Evolutionary conservation across 2,797 vertebrate genomes (phyloP).

Genomic region (Sparus aurata): DNA sequence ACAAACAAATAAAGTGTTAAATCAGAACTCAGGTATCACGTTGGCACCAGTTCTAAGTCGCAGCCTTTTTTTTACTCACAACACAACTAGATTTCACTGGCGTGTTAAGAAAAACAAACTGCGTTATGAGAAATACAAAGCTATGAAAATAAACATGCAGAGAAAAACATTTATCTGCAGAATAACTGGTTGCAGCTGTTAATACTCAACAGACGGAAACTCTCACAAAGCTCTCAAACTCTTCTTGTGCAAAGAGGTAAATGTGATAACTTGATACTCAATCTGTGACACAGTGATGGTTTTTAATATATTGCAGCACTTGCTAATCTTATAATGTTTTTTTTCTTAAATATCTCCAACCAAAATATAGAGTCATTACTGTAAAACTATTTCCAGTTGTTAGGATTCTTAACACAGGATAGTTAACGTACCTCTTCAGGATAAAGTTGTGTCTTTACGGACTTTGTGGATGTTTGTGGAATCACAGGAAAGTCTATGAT

Average conservation of each 20-base stretch:
- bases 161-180: slow-evolving; percentile 27
- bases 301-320: slow-evolving; percentile 31
- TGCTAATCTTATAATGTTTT: slow-evolving; percentile 7
- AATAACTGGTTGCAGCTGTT: slow-evolving; percentile 34
- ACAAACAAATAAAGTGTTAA: too few species aligned
- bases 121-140: slow-evolving; percentile 36
- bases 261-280: slow-evolving; percentile 20
- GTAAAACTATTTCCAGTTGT: slow-evolving; percentile 32
- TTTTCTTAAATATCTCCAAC: slow-evolving; percentile 10
- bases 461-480: not conserved
- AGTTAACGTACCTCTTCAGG: not conserved
- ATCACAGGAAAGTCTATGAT: slow-evolving; percentile 28
- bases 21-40: not conserved
- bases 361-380: slow-evolving; percentile 35
- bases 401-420: slow-evolving; percentile 7
- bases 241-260: slow-evolving; percentile 1
- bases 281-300: slow-evolving; percentile 28
- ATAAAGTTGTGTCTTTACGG: slow-evolving; percentile 1
- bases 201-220: slow-evolving; percentile 29
- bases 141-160: slow-evolving; percentile 50
- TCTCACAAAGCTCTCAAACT: slow-evolving; percentile 4
- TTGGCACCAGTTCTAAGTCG: not conserved
- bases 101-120: slow-evolving; percentile 31
- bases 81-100: slow-evolving; percentile 16
- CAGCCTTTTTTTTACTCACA: too few species aligned